Evolutionary conservation across 1,140 invertebrate genomes (phyloP).

Genomic region (Drosophila ironensis): DNA sequence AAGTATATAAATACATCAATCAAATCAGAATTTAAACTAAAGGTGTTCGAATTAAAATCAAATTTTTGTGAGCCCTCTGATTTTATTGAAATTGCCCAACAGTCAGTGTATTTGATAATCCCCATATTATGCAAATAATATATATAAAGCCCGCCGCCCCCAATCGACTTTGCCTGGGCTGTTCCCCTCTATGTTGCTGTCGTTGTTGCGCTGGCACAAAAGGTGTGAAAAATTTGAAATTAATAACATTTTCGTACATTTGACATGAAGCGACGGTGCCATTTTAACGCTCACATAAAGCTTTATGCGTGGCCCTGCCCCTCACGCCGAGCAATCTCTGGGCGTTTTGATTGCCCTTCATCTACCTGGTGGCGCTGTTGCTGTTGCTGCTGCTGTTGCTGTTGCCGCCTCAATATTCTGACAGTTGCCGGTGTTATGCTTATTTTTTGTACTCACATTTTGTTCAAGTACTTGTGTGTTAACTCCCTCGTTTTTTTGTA

Average conservation of each 20-base stretch:
- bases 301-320: slow-evolving; percentile 29
- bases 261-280: slow-evolving; percentile 57
- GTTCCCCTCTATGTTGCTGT: not conserved
- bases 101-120: slow-evolving; percentile 12
- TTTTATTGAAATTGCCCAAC: not conserved
- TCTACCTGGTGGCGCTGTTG: slow-evolving; percentile 19
- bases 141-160: not conserved
- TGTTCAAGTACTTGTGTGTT: slow-evolving; percentile 38
- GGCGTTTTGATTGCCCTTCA: slow-evolving; percentile 48
- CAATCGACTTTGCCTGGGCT: not conserved
- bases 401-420: not conserved
- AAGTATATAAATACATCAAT: not conserved
- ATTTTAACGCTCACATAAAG: slow-evolving; percentile 57
- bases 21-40: not conserved
- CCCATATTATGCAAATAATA: slow-evolving; percentile 9
- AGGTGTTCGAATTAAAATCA: not conserved
- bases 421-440: slow-evolving; percentile 19
- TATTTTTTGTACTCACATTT: slow-evolving; percentile 19
- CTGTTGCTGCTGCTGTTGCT: slow-evolving; percentile 1
- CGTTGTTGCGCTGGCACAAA: slow-evolving; percentile 21
- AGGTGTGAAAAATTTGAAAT: slow-evolving; percentile 68
- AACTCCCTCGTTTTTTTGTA: slow-evolving; percentile 19
- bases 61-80: not conserved
- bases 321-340: slow-evolving; percentile 29
- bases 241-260: slow-evolving; percentile 71